phyloP scores from a whole-genome alignment of 2,888 invertebrate genomes.

The Lycaena phlaeas region DNA sequence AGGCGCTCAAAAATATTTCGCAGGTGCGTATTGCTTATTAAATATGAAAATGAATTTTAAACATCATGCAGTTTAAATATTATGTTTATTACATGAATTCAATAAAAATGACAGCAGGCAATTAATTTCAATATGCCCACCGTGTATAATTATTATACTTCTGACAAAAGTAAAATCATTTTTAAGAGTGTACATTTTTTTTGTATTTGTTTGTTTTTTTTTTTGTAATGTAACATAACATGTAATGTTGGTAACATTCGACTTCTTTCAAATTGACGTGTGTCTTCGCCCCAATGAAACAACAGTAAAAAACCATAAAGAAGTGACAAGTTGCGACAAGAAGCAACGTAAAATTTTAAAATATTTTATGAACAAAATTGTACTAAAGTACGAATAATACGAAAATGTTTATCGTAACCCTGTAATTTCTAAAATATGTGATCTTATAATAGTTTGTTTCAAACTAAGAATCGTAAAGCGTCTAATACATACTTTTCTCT shows the following conservation, averaged over 20 bases:
- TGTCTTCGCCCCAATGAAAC: constrained; percentile 5
- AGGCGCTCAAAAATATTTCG: constrained; percentile 1
- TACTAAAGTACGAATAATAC: constrained; percentile 22
- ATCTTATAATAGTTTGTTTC: constrained; percentile 35
- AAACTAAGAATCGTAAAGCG: constrained; percentile 32
- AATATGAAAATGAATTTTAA: no score
- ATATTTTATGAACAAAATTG: constrained; percentile 15
- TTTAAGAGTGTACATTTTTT: no score
- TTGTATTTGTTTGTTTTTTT: no score
- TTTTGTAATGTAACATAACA: no score
- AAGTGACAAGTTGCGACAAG: constrained; percentile 3
- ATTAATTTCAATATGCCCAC: no score
- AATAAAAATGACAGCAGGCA: no score
- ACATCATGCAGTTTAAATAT: no score
- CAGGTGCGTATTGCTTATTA: no score
- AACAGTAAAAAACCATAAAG: neutral
- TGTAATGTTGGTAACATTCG: no score
- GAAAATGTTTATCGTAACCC: constrained; percentile 47
- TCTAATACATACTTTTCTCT: neutral
- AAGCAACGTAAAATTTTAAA: constrained; percentile 8
- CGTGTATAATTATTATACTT: no score
- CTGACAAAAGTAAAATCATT: no score
- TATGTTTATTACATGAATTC: no score
- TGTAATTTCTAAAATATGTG: constrained; percentile 61
- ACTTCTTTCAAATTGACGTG: neutral